phyloP scores from a whole-genome alignment of 2,888 invertebrate genomes.

The Cataglyphis albicans region DNA sequence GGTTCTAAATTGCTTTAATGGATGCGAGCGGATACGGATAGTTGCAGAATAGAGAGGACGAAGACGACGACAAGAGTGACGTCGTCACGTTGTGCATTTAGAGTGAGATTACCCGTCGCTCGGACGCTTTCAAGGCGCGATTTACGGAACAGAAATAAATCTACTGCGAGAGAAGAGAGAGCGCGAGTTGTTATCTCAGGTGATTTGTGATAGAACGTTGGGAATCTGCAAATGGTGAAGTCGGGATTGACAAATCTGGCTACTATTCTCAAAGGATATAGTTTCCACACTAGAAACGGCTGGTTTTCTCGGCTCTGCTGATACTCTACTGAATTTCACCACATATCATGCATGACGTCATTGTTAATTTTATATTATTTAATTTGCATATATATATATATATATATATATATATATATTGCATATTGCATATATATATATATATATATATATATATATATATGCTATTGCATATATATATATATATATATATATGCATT shows the following conservation, averaged over 20 bases:
- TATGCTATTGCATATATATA: no score
- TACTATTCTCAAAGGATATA: neutral
- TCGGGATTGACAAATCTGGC: slow-evolving; percentile 46
- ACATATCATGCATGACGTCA: neutral
- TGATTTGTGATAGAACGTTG: slow-evolving; percentile 45
- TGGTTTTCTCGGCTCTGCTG: neutral
- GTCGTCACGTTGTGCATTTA: slow-evolving; percentile 30
- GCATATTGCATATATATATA: neutral
- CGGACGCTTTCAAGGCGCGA: slow-evolving; percentile 43
- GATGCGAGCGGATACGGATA: slow-evolving; percentile 45
- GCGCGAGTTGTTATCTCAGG: slow-evolving; percentile 42
- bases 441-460: neutral
- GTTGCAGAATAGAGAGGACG: slow-evolving; percentile 1
- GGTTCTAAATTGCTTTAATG: slow-evolving; percentile 59
- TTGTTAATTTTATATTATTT: slow-evolving; percentile 11
- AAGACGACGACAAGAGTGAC: slow-evolving; percentile 9
- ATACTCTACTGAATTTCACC: neutral
- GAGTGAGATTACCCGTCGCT: slow-evolving; percentile 27
- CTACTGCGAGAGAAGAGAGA: neutral
- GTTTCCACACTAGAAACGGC: slow-evolving; percentile 18
- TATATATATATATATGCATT: neutral
- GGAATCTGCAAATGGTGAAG: slow-evolving; percentile 36
- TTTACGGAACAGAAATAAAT: slow-evolving; percentile 51
- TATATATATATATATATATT: no score
- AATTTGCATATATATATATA: neutral